Base-by-base conservation (phyloP, 1,140 invertebrate genomes). In the Odontomachus brunneus region DNA sequence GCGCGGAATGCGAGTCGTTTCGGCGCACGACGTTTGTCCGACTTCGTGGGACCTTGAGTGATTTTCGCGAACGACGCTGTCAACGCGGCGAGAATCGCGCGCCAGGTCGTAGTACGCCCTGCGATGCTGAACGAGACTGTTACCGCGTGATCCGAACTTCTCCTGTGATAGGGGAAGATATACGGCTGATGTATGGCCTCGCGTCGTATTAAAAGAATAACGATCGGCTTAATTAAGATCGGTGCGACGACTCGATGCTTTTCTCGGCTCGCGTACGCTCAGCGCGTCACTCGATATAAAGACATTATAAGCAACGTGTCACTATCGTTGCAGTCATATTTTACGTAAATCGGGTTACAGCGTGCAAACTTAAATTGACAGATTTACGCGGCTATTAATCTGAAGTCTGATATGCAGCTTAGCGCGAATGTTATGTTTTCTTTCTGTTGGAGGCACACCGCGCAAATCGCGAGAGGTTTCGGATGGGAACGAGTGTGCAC, bases 401-500 rank as follows among this genome's bases (percentile, higher is more conserved):
- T 4, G 22, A 57, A 55, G 17, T 15, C 73, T 53, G 62, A 76
- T 76, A 24, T 17, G 17, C 17, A 33, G 38, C 4, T 14, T 48
- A 74, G 62, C 5, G 15, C 12, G 7, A 53, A 22, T 22, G 15
- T n/a, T 57, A 44, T 72, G n/a, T 55, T 82, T 60, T 67, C 26
- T 33, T 59, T 53, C 1, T 14, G 29, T 80, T 75, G 44, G 33
- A 92, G 90, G n/a, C 89, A 90, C 67, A 83, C 82, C 2, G 85
- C 89, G 4, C 76, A 51, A n/a, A 89, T 91, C 26, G 89, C 89
- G 7, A 14, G 83, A 60, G 74, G 65, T 57, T 90, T 90, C 11
- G 82, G 87, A 15, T 91, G 89, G 91, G 51, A 86, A 26, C 87
- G 83, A 82, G 67, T 91, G 12, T 90, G 81, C 72, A 76, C 81